Percentiles rank a stretch among this genome's conserved stretches.
These are phyloP conservation scores for Hemiprocne comata DNA, from an alignment of 2,113 vertebrate species.

Conservation along the genomic window DNA sequence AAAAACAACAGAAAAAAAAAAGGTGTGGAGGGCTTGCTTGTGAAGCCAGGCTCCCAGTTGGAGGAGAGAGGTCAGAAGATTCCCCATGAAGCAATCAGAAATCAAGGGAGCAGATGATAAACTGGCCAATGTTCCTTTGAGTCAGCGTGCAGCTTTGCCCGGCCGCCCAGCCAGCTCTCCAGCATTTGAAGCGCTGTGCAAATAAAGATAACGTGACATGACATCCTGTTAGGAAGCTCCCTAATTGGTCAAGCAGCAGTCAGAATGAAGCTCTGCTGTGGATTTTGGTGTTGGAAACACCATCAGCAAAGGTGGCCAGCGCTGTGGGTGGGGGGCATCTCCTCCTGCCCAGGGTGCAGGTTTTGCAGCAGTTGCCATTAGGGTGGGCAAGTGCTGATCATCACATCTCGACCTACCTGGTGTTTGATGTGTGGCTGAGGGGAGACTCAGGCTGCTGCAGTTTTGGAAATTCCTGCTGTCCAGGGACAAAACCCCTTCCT, in stretches of 20 bases:
- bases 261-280: not conserved
- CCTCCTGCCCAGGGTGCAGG: not conserved
- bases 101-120: not conserved
- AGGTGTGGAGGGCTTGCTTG: not conserved
- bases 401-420: not conserved
- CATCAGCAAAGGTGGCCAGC: fast-evolving
- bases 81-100: not conserved
- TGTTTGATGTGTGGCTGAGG: not conserved
- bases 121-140: not conserved
- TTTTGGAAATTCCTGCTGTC: not conserved
- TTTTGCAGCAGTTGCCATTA: not conserved
- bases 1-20: fast-evolving
- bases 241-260: not conserved
- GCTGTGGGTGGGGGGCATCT: not conserved
- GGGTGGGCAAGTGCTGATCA: fast-evolving
- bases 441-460: not conserved
- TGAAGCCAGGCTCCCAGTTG: not conserved
- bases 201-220: not conserved
- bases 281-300: not conserved
- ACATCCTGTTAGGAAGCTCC: not conserved
- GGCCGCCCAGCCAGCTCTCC: not conserved
- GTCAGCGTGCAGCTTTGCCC: not conserved
- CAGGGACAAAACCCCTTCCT: not conserved
- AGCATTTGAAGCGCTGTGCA: not conserved
- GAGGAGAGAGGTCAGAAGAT: not conserved